Conservation (phyloP, 2,888 invertebrate species). For the Microplitis deprimator region DNA sequence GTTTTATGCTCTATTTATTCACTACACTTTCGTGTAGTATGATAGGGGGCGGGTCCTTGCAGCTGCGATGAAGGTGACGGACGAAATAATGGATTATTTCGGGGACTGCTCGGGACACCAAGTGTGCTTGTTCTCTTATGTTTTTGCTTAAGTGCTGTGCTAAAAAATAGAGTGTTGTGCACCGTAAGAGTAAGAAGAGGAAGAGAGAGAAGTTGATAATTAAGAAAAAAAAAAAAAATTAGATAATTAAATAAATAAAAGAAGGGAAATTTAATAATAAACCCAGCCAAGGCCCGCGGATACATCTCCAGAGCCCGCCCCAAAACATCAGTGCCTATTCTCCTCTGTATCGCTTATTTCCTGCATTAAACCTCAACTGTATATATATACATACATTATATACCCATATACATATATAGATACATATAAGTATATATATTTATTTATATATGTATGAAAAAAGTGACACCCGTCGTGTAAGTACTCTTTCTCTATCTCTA, state of each 20-base stretch:
- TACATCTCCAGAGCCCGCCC: constrained; percentile 51
- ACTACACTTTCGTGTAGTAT: constrained; percentile 69
- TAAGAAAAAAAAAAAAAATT: constrained; percentile 5
- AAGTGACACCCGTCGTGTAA: constrained; percentile 38
- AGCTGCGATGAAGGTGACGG: constrained; percentile 47
- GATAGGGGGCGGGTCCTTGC: constrained; percentile 66
- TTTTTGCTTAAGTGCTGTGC: constrained; percentile 34
- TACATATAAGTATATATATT: constrained; percentile 28
- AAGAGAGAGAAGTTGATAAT: constrained; percentile 9
- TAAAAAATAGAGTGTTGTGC: constrained; percentile 4
- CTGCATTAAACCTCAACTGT: constrained; percentile 41
- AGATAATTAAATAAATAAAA: constrained; percentile 27
- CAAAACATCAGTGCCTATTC: constrained; percentile 56
- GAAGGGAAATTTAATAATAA: constrained; percentile 31
- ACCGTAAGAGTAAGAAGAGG: constrained; percentile 17
- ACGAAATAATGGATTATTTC: constrained; percentile 40
- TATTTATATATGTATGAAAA: constrained; percentile 17
- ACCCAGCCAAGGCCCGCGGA: constrained; percentile 43
- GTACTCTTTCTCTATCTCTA: constrained; percentile 27
- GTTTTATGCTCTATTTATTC: constrained; percentile 69
- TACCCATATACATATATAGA: constrained; percentile 29
- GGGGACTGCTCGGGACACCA: constrained; percentile 33
- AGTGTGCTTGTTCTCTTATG: constrained; percentile 24
- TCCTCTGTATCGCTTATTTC: constrained; percentile 47
- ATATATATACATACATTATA: constrained; percentile 37